phyloP scores from a whole-genome alignment of 2,888 invertebrate genomes.

The Balanococcus diminutus region DNA sequence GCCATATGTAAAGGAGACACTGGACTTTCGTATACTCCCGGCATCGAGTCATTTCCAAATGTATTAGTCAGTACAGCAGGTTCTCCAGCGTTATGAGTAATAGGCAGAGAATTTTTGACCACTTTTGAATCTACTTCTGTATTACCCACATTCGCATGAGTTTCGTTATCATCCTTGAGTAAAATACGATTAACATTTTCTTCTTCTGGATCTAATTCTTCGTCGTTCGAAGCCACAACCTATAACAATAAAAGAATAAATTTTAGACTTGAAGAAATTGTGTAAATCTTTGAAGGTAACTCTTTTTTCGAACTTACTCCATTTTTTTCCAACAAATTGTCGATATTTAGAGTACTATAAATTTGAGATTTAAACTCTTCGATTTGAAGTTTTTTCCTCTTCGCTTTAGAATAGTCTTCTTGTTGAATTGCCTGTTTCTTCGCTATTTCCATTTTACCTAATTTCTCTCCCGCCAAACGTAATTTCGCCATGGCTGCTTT shows the following conservation, averaged over 20 bases:
- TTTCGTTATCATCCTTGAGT: slow-evolving; percentile 26
- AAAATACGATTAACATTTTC: slow-evolving; percentile 16
- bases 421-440: slow-evolving; percentile 89
- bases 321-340: slow-evolving; percentile 77
- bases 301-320: slow-evolving; percentile 65
- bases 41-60: neutral
- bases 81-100: neutral
- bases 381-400: slow-evolving; percentile 86
- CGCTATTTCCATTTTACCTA: slow-evolving; percentile 88
- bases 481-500: slow-evolving; percentile 85
- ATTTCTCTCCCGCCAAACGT: slow-evolving; percentile 82
- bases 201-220: slow-evolving; percentile 23
- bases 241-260: neutral
- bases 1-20: slow-evolving; percentile 64
- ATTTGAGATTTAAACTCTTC: slow-evolving; percentile 80
- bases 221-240: slow-evolving; percentile 41
- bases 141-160: neutral
- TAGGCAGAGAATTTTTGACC: slow-evolving; percentile 21
- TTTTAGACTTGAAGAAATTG: neutral
- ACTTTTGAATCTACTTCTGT: slow-evolving; percentile 44
- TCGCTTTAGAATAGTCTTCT: slow-evolving; percentile 91
- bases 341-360: slow-evolving; percentile 75
- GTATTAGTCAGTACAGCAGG: neutral
- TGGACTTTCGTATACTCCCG: slow-evolving; percentile 62
- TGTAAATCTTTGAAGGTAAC: neutral